Percentiles rank a stretch among this genome's conserved stretches.
These are phyloP conservation scores for Ramphastos sulfuratus DNA, from an alignment of 2,113 vertebrate genomes.

Conservation along the genomic window DNA sequence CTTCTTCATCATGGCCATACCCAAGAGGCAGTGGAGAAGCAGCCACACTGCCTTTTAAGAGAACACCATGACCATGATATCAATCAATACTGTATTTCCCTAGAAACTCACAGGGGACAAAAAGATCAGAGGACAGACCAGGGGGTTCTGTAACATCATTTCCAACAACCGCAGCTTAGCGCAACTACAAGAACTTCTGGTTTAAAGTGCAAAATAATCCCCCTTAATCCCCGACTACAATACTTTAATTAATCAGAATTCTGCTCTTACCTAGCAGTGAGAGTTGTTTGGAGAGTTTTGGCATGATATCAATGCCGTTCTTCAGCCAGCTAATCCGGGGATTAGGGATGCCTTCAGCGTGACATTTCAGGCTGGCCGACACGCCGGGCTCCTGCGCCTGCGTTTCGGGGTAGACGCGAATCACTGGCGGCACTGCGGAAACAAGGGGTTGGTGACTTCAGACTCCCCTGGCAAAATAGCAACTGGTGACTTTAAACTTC, in stretches of 20 bases:
- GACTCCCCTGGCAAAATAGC: background rate
- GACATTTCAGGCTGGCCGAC: slow-evolving; percentile 88
- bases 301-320: slow-evolving; percentile 89
- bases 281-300: slow-evolving; percentile 89
- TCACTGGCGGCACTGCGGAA: slow-evolving; percentile 91
- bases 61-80: background rate
- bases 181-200: background rate
- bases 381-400: slow-evolving; percentile 95
- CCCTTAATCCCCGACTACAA: background rate
- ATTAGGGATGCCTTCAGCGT: slow-evolving; percentile 92
- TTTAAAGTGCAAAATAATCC: slow-evolving; percentile 15
- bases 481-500: background rate
- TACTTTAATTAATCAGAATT: background rate
- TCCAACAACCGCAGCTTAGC: background rate
- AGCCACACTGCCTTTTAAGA: background rate
- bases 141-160: background rate
- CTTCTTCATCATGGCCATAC: background rate
- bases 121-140: background rate
- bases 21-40: background rate
- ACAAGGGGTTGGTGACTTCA: background rate
- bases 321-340: slow-evolving; percentile 94
- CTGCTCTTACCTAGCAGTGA: slow-evolving; percentile 84
- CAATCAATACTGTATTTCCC: background rate
- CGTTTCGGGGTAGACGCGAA: slow-evolving; percentile 92
- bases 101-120: background rate